Evolutionary conservation across 2,113 vertebrate species (phyloP), one percentile per base, ranked within the genome.

Genomic region (Pachycephala philippinensis): DNA sequence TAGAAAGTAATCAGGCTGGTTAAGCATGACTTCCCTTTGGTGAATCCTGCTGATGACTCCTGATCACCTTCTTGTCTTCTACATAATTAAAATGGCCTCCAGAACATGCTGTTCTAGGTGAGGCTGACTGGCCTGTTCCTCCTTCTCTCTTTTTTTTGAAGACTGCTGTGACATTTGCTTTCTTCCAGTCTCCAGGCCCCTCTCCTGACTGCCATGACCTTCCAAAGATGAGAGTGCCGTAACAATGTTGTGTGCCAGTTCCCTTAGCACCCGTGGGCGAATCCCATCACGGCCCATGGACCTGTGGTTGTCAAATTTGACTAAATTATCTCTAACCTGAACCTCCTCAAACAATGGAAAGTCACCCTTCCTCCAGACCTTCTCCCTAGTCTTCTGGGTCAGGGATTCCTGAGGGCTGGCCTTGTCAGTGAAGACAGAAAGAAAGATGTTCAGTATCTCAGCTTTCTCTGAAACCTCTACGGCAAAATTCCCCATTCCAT

Each of bases 211-310:
- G 44, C 27, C 33, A 44, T 50, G 35, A 20, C 5, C 15, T 57
- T 50, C 57, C 42, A 44, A 57, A 72, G 22, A 44, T n/a, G 13
- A 42, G 21, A 42, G 44, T 57, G 27, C 15, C 13, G 13, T 44
- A 33, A 44, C 22, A 44, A 16, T 35, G 30, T 30, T 13, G 7
- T 24, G 18, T 59, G 37, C 22, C 31, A 37, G 50, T 59, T 81
- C 33, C 27, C 15, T 44, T 24, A 33, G 44, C 14, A 72, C 10
- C 22, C 0, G 1, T 37, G 19, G 26, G 9, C 0, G 1, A 31
- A 37, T 44, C 37, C 12, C 37, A 35, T 33, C 22, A 65, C 12
- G 13, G 13, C 5, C 9, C 9, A 16, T 52, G 37, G 44, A 20
- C 10, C 9, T 45, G 33, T 45, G 60, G 22, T 24, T 37, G 7